phyloP scores from a whole-genome alignment of 2,797 vertebrate species.

The Crocodylus rhombifer region DNA sequence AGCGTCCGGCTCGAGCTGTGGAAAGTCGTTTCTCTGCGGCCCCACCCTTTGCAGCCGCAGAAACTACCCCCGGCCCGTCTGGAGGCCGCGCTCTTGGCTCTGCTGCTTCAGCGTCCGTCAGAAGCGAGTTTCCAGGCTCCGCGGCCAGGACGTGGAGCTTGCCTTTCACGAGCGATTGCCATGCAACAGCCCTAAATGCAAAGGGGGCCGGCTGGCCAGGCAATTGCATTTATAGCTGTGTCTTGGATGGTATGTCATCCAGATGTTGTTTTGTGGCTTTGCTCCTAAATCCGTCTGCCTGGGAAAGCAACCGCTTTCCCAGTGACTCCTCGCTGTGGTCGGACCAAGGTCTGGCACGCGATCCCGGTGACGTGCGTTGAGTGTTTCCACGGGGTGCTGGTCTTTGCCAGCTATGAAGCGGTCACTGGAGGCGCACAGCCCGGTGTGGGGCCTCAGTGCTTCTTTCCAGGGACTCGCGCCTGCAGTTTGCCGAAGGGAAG shows the following conservation, averaged over 20 bases:
- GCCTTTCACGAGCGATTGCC: conserved; percentile 63
- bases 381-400: conserved; percentile 67
- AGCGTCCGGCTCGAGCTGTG: background rate
- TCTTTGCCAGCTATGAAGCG: conserved; percentile 66
- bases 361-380: conserved; percentile 54
- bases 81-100: conserved; percentile 14
- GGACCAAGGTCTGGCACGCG: conserved; percentile 53
- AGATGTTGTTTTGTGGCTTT: conserved; percentile 68
- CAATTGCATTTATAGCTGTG: conserved; percentile 54
- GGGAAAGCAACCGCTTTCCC: conserved; percentile 63
- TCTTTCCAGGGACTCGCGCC: conserved; percentile 36
- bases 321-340: conserved; percentile 53
- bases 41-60: background rate
- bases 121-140: conserved; percentile 54
- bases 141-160: conserved; percentile 22
- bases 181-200: background rate
- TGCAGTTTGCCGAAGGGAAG: conserved; percentile 26
- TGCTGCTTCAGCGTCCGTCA: conserved; percentile 2
- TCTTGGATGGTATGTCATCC: conserved; percentile 62
- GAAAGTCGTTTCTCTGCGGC: background rate
- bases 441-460: background rate
- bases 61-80: background rate
- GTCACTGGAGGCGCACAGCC: conserved; percentile 52
- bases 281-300: conserved; percentile 56
- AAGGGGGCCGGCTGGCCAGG: conserved; percentile 12